A percentile compares a stretch with the other conserved stretches of the same genome.
These are phyloP conservation scores for Sebastes taczanowskii DNA, from an alignment of 2,797 vertebrate genomes.

Conservation along the genomic window DNA sequence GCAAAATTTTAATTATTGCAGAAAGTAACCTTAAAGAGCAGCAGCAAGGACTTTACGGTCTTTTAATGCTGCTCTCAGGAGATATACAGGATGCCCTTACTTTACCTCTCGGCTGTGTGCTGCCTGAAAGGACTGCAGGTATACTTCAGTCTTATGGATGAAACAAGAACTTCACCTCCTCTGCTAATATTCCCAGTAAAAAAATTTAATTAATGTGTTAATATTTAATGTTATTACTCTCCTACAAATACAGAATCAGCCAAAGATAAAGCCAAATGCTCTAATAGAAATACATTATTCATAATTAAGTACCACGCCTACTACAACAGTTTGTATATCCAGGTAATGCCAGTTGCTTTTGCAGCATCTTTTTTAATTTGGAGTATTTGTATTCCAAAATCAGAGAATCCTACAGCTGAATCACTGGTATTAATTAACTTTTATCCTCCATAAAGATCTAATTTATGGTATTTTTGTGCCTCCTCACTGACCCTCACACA, in stretches of 20 bases:
- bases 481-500: not conserved
- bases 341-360: not conserved
- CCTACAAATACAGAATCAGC: not conserved
- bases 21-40: not conserved
- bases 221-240: not conserved
- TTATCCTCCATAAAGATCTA: not conserved
- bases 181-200: not conserved
- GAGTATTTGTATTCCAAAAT: not conserved
- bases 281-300: no score
- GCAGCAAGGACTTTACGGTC: not conserved
- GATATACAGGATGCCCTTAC: not conserved
- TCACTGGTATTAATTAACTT: conserved; percentile 20
- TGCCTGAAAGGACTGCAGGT: no score
- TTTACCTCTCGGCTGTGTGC: no score
- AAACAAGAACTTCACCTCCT: not conserved
- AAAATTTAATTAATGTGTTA: not conserved
- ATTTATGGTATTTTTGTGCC: not conserved
- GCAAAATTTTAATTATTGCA: not conserved
- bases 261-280: not conserved
- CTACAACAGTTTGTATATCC: no score
- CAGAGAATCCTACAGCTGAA: not conserved
- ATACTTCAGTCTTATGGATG: no score
- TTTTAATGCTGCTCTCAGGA: not conserved
- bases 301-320: not conserved
- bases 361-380: no score